Percentiles rank a stretch among this genome's conserved stretches.
phyloP scores from a whole-genome alignment of 2,888 invertebrate genomes.

The Halictus ligatus region DNA sequence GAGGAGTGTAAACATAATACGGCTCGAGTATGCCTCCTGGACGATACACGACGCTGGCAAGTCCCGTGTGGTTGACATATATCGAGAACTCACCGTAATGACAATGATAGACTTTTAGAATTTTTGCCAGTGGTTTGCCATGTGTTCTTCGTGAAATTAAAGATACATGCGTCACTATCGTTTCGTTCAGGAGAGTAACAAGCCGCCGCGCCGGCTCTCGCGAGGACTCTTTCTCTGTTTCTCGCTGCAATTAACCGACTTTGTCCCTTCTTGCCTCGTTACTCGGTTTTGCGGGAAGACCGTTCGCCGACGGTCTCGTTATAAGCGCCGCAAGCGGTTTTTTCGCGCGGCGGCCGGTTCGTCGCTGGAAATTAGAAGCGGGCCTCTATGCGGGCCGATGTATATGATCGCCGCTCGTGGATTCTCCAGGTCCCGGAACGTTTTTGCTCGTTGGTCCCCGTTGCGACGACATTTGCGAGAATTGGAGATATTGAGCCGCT shows the following conservation, averaged over 20 bases:
- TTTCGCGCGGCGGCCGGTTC: constrained; percentile 15
- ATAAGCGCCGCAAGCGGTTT: constrained; percentile 36
- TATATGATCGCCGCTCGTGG: constrained; percentile 25
- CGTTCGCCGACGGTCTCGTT: constrained; percentile 45
- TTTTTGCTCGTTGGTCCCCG: constrained; percentile 23
- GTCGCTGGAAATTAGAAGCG: constrained; percentile 24
- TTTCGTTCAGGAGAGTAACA: neutral
- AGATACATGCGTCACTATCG: neutral
- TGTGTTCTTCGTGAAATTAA: neutral
- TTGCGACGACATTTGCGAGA: neutral
- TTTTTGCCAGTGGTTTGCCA: neutral
- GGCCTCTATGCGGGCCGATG: constrained; percentile 16
- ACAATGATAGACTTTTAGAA: neutral
- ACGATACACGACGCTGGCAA: too few species aligned
- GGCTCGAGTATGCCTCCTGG: too few species aligned
- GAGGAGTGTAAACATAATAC: too few species aligned
- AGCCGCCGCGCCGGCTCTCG: neutral
- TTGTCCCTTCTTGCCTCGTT: neutral
- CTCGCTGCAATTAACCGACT: constrained; percentile 41
- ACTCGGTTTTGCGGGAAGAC: constrained; percentile 24
- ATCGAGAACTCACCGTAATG: neutral
- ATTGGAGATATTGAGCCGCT: neutral
- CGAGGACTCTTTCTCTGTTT: neutral
- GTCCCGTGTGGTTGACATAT: too few species aligned
- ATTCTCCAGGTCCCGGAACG: constrained; percentile 28